Conservation (phyloP, 2,888 invertebrate genomes). For the Escarpia spicata region DNA sequence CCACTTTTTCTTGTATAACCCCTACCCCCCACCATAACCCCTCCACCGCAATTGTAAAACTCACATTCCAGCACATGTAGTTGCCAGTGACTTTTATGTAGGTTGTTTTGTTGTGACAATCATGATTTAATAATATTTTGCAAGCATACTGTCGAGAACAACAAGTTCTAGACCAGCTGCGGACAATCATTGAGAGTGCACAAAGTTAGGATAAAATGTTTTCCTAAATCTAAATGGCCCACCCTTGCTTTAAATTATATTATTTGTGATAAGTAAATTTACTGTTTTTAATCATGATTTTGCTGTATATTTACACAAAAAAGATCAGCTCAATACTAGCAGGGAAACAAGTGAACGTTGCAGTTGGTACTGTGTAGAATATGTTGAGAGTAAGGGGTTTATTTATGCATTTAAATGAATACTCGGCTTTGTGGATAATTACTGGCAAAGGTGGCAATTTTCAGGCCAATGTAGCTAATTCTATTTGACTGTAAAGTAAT, state of each 20-base stretch:
- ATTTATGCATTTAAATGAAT: neutral
- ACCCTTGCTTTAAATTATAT: neutral
- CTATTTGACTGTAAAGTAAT: neutral
- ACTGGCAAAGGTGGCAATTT: neutral
- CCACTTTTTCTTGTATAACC: neutral
- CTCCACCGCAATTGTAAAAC: neutral
- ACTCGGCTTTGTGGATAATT: neutral
- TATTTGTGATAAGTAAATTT: neutral
- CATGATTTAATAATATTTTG: neutral
- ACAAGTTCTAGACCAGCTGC: too few relatives aligned
- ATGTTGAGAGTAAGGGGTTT: neutral
- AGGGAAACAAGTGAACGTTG: neutral
- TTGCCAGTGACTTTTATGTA: neutral
- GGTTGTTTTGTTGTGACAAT: neutral
- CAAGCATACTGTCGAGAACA: too few relatives aligned
- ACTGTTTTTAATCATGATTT: neutral
- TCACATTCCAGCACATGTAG: neutral
- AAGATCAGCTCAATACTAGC: neutral
- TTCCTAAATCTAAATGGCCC: too few relatives aligned
- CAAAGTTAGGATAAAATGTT: too few relatives aligned
- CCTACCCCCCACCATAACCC: neutral
- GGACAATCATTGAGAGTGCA: too few relatives aligned
- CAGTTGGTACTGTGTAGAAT: neutral
- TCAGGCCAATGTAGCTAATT: constrained; percentile 6
- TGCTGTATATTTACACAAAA: neutral